A percentile compares a stretch with the other conserved stretches of the same genome.
Evolutionary conservation across 2,888 invertebrate species (phyloP).

Genomic region (Coremacera marginata): DNA sequence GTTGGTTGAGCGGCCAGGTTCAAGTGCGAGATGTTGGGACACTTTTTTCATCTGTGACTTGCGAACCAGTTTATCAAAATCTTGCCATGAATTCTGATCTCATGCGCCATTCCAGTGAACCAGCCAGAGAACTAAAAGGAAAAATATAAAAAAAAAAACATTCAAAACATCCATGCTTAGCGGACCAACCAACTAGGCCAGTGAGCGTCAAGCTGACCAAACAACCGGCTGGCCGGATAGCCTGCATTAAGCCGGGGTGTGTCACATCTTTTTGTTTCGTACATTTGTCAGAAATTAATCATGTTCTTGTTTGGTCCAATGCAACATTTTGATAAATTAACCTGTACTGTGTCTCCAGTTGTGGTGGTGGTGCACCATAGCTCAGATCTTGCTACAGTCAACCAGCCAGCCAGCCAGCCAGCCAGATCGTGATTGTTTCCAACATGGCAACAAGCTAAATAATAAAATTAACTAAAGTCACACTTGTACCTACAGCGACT

Average conservation of each 20-base stretch:
- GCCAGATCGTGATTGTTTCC: neutral
- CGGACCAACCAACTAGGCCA: slow-evolving; percentile 1
- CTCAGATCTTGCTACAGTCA: neutral
- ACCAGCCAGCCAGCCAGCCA: neutral
- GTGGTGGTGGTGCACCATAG: neutral
- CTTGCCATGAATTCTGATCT: slow-evolving; percentile 26
- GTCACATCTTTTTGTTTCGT: slow-evolving; percentile 67
- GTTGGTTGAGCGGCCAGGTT: slow-evolving; percentile 1
- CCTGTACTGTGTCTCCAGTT: slow-evolving; percentile 42
- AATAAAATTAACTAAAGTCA: slow-evolving; percentile 31
- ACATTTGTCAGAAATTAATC: slow-evolving; percentile 69
- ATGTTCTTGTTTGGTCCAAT: slow-evolving; percentile 59
- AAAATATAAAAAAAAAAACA: neutral
- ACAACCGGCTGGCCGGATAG: neutral
- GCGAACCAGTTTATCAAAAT: slow-evolving; percentile 34
- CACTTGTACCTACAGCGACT: slow-evolving; percentile 6
- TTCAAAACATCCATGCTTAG: neutral
- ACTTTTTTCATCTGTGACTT: neutral
- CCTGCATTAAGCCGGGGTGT: slow-evolving; percentile 53
- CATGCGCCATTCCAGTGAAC: slow-evolving; percentile 27
- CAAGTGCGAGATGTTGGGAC: slow-evolving; percentile 35
- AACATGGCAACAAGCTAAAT: slow-evolving; percentile 1
- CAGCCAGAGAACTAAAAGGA: neutral
- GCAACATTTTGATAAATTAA: slow-evolving; percentile 60
- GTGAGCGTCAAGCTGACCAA: neutral